A percentile compares a stretch with the other conserved stretches of the same genome.
These are phyloP conservation scores for Apaloderma vittatum DNA, from an alignment of 2,113 vertebrate species.

Conservation along the genomic window DNA sequence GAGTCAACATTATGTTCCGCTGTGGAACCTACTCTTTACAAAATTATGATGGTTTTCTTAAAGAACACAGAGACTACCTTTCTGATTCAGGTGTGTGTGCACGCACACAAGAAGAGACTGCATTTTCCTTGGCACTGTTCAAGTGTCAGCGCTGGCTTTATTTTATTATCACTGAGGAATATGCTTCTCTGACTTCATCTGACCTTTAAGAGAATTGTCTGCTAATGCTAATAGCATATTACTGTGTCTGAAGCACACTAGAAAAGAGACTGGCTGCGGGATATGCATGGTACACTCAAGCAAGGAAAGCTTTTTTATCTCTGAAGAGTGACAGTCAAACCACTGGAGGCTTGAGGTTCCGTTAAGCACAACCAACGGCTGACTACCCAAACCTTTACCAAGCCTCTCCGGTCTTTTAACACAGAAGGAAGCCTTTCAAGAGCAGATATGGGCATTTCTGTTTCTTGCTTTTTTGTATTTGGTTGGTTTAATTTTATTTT, in stretches of 20 bases:
- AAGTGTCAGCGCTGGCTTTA: background rate
- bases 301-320: background rate
- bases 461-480: background rate
- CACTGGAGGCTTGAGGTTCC: background rate
- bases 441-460: background rate
- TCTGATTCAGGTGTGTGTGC: background rate
- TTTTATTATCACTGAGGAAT: background rate
- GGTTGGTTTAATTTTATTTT: background rate
- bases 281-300: background rate
- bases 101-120: background rate
- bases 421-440: background rate
- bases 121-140: background rate
- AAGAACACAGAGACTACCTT: background rate
- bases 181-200: background rate
- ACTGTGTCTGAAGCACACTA: background rate
- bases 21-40: background rate
- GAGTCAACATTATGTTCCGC: background rate
- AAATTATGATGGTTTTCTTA: background rate
- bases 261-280: background rate
- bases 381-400: background rate
- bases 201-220: constrained; percentile 15
- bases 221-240: background rate
- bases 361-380: background rate
- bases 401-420: background rate
- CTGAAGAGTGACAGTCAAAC: background rate